Percentiles rank a stretch among this genome's conserved stretches.
phyloP scores from a whole-genome alignment of 1,140 invertebrate species.

The Drosophila subpulchrella region DNA sequence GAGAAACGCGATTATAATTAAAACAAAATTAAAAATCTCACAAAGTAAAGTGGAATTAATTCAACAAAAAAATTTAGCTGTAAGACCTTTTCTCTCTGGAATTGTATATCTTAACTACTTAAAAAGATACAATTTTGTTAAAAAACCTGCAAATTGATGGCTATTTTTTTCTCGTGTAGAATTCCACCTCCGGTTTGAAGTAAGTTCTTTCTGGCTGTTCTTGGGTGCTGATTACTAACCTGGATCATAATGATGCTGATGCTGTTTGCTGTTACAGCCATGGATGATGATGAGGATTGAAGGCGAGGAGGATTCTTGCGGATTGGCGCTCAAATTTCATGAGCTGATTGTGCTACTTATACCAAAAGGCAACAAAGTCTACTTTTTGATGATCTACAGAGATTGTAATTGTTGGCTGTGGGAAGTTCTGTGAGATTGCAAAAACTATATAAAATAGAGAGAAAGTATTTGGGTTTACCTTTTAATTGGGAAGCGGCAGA shows the following conservation, averaged over 20 bases:
- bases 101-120: too few relatives aligned
- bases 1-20: neutral
- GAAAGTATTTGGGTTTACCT: slow-evolving; percentile 22
- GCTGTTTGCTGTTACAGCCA: slow-evolving; percentile 21
- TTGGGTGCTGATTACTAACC: slow-evolving; percentile 48
- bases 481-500: slow-evolving; percentile 4
- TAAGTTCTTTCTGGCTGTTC: slow-evolving; percentile 33
- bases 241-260: slow-evolving; percentile 37
- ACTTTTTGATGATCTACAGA: slow-evolving; percentile 49
- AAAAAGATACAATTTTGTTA: neutral
- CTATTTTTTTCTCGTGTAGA: slow-evolving; percentile 18
- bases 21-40: neutral
- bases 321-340: slow-evolving; percentile 75
- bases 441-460: slow-evolving; percentile 19
- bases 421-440: slow-evolving; percentile 14
- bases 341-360: slow-evolving; percentile 69
- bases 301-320: slow-evolving; percentile 55
- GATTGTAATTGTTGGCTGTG: slow-evolving; percentile 44
- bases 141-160: neutral
- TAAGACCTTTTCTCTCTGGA: too few relatives aligned
- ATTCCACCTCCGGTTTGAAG: slow-evolving; percentile 17
- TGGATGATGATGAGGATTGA: slow-evolving; percentile 26
- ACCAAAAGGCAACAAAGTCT: slow-evolving; percentile 45
- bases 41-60: neutral
- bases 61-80: neutral